Percentiles rank a stretch among this genome's conserved stretches.
These are phyloP conservation scores for Nylanderia fulva DNA, from an alignment of 1,140 invertebrate genomes.

Conservation along the genomic window DNA sequence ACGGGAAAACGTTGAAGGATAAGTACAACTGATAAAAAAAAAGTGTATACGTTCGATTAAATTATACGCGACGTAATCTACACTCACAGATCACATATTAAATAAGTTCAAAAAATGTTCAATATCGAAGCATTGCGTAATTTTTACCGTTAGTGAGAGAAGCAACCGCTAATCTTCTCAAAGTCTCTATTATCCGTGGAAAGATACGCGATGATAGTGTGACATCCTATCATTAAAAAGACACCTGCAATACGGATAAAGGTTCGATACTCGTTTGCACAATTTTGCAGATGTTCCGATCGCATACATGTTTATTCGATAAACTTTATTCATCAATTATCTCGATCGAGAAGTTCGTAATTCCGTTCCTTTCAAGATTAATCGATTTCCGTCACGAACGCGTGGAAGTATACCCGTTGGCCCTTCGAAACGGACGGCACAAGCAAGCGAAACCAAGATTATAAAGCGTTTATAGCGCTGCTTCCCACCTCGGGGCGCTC, in stretches of 20 bases:
- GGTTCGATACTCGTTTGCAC: not conserved
- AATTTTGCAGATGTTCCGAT: conserved; percentile 5
- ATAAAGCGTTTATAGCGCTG: conserved; percentile 84
- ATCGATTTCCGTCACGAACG: conserved; percentile 76
- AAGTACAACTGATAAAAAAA: no score
- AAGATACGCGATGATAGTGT: not conserved
- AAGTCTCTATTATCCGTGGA: not conserved
- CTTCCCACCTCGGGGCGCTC: conserved; percentile 84
- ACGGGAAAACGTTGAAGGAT: no score
- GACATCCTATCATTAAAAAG: not conserved
- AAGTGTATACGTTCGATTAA: no score
- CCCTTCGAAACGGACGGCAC: conserved; percentile 79
- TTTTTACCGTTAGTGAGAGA: not conserved
- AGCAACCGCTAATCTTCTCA: not conserved
- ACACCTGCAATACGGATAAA: not conserved
- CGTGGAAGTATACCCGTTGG: conserved; percentile 79
- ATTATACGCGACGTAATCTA: not conserved
- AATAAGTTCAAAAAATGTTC: not conserved
- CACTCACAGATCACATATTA: not conserved
- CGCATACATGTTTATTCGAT: conserved; percentile 32
- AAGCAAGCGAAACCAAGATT: conserved; percentile 79
- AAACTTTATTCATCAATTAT: conserved; percentile 71
- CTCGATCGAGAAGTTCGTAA: conserved; percentile 59
- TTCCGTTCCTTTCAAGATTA: conserved; percentile 67
- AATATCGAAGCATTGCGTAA: not conserved